Percentiles rank a stretch among this genome's conserved stretches.
phyloP scores from a whole-genome alignment of 2,113 vertebrate species.

The Macrotus californicus region DNA sequence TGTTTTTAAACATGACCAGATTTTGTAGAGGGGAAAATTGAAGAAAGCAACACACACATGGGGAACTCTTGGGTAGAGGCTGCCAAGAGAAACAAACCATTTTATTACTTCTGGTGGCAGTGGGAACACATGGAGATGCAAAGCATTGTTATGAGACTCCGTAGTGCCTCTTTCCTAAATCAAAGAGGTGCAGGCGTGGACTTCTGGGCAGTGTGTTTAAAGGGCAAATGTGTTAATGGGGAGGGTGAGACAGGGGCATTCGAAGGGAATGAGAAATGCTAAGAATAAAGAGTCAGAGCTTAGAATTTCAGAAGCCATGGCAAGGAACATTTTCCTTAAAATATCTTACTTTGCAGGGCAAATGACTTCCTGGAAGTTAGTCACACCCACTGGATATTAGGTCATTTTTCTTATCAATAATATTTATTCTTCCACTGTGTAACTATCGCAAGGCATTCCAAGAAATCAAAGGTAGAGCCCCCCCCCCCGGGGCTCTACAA shows the following conservation, averaged over 20 bases:
- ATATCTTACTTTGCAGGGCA: background rate
- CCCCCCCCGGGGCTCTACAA: background rate
- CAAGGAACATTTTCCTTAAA: background rate
- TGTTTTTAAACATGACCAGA: conserved; percentile 78
- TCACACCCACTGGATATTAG: background rate
- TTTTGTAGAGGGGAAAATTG: conserved; percentile 78
- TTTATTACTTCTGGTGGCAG: conserved; percentile 66
- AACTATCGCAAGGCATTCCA: background rate
- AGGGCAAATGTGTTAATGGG: conserved; percentile 5
- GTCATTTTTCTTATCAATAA: background rate
- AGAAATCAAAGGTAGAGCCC: background rate
- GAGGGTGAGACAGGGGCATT: background rate
- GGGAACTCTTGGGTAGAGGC: conserved; percentile 65
- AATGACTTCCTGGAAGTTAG: background rate
- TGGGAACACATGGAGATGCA: conserved; percentile 6
- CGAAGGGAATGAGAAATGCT: background rate
- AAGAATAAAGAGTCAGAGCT: background rate
- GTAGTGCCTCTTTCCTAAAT: background rate
- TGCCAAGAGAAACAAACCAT: conserved; percentile 66
- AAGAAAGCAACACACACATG: conserved; percentile 74
- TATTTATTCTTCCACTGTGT: background rate
- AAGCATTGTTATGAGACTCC: conserved; percentile 48
- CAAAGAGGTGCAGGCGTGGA: background rate
- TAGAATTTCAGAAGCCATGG: background rate
- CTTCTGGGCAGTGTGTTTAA: background rate